Conservation (phyloP, 2,888 invertebrate genomes). For the Cantharis lateralis region DNA sequence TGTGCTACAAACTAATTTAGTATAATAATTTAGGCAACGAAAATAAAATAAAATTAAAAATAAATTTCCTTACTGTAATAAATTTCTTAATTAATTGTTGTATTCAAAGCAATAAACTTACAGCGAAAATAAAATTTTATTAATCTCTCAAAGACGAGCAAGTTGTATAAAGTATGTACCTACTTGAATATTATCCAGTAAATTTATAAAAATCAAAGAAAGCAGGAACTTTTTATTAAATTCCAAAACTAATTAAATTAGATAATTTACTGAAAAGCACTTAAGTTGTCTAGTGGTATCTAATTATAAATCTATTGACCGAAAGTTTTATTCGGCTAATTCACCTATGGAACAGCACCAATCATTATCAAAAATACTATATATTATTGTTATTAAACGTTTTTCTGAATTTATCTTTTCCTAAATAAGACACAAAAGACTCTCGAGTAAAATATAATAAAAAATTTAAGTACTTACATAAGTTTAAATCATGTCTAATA, state of each 20-base stretch:
- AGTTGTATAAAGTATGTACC: background rate
- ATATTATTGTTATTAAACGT: background rate
- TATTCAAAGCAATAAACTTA: background rate
- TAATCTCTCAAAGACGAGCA: background rate
- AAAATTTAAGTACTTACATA: background rate
- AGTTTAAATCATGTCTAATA: background rate
- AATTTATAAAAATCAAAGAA: background rate
- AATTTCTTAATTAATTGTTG: background rate
- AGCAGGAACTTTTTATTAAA: background rate
- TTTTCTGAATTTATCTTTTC: background rate
- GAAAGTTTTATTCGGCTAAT: background rate
- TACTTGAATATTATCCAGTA: background rate
- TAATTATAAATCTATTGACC: no score
- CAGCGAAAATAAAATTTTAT: background rate
- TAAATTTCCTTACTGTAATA: background rate
- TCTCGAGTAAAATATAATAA: background rate
- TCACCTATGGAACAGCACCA: background rate
- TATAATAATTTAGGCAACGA: background rate
- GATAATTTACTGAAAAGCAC: background rate
- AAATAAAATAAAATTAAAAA: background rate
- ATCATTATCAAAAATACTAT: background rate
- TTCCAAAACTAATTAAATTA: background rate
- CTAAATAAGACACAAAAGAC: background rate
- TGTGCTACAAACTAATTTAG: background rate
- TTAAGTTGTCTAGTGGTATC: background rate